These are phyloP conservation scores for Pollenia angustigena DNA, from an alignment of 2,888 invertebrate species.

Conservation along the genomic window DNA sequence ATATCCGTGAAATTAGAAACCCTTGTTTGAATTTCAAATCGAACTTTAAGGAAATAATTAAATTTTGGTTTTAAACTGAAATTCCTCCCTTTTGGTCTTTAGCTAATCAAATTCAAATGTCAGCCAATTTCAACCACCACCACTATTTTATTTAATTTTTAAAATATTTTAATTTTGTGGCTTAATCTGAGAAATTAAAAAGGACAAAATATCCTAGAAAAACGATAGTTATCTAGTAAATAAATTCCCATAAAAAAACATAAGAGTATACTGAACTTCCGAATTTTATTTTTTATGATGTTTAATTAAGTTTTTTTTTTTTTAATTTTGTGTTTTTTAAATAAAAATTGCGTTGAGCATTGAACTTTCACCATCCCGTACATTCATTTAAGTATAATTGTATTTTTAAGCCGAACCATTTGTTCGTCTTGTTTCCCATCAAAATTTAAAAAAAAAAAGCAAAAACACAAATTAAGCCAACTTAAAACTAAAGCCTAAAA, in stretches of 20 bases:
- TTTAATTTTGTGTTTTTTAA: neutral
- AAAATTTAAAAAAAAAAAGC: slow-evolving; percentile 36
- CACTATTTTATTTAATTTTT: neutral
- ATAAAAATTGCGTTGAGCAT: slow-evolving; percentile 30
- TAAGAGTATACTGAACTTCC: slow-evolving; percentile 27
- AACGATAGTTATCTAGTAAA: slow-evolving; percentile 37
- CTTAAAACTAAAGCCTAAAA: slow-evolving; percentile 58
- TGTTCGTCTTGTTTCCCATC: slow-evolving; percentile 55
- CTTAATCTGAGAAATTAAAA: neutral
- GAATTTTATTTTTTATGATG: slow-evolving; percentile 19
- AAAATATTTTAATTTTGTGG: neutral
- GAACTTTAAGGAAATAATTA: too few relatives aligned
- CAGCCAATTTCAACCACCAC: slow-evolving; percentile 6
- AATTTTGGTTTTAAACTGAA: too few relatives aligned
- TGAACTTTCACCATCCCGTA: slow-evolving; percentile 64
- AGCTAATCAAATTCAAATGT: neutral
- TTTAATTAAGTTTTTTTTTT: neutral
- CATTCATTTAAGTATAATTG: slow-evolving; percentile 44
- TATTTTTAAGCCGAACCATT: slow-evolving; percentile 12
- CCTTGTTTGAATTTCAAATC: too few relatives aligned
- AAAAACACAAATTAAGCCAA: slow-evolving; percentile 36
- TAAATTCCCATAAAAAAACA: slow-evolving; percentile 45
- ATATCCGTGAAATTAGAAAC: too few relatives aligned
- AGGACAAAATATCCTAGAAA: slow-evolving; percentile 33
- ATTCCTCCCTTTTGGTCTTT: neutral